Percentiles rank a stretch among this genome's conserved stretches.
phyloP scores from a whole-genome alignment of 1,140 invertebrate species.

The Pararge aegeria region DNA sequence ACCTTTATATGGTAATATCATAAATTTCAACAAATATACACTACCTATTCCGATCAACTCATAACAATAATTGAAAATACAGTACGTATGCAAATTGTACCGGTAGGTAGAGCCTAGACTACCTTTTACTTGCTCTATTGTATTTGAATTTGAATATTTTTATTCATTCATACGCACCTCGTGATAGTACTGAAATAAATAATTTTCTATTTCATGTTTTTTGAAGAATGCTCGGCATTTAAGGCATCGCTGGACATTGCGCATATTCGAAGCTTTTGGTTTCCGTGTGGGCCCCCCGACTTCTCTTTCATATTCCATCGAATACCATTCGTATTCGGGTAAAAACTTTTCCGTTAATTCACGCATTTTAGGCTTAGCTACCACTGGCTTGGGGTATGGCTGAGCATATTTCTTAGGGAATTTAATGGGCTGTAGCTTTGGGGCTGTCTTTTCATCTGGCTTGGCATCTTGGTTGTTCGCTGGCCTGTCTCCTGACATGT shows the following conservation, averaged over 20 bases:
- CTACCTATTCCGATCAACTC: too few relatives aligned
- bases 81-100: too few relatives aligned
- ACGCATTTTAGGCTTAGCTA: neutral
- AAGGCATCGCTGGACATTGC: neutral
- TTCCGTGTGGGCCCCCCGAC: neutral
- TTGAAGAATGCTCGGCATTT: neutral
- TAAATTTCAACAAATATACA: too few relatives aligned
- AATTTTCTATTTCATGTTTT: neutral
- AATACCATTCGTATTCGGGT: slow-evolving; percentile 14
- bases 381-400: too few relatives aligned
- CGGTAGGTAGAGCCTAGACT: too few relatives aligned
- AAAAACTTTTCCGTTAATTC: neutral
- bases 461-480: neutral
- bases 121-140: too few relatives aligned
- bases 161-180: neutral
- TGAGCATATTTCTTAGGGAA: too few relatives aligned
- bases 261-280: neutral
- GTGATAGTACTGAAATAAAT: neutral
- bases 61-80: too few relatives aligned
- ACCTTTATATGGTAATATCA: too few relatives aligned
- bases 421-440: too few relatives aligned
- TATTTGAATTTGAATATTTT: too few relatives aligned
- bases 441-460: neutral
- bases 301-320: slow-evolving; percentile 18
- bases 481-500: neutral